Base-by-base conservation (phyloP, 2,888 invertebrate genomes). In the Anorthoa munda region DNA sequence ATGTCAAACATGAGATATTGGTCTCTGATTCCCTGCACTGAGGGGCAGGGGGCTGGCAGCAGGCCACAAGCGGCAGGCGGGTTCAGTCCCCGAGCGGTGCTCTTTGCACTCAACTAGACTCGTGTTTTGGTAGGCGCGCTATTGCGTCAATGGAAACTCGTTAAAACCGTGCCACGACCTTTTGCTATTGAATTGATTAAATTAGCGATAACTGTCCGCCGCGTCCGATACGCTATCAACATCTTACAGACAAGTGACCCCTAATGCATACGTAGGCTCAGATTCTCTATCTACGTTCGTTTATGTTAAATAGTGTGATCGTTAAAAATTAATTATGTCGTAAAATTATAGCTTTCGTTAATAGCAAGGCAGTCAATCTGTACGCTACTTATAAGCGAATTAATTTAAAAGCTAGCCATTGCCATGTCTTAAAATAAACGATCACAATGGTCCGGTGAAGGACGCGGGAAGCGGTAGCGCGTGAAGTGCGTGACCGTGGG, bases 111-210 rank as follows among this genome's bases (percentile, higher is more conserved):
- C 45, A 2, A 51, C 55, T 26, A 15, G 63, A 23, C 50, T 17
- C 9, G 66, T 64, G 67, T 74, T 66, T 61, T 75, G 58, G 53
- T 67, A 55, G 53, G 53, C n/a, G 50, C 51, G 11, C 15, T 55
- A 74, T 81, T 82, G 75, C 85, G 80, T 82, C 83, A 85, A 77
- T 69, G 17, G 77, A 65, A 61, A 64, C 75, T 75, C 66, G 83
- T 86, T 84, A 81, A 74, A 75, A 66, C 56, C 23, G 77, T 72
- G 80, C 39, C 85, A 69, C 67, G 88, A 88, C 88, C 88, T 88
- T 76, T 82, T 79, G 82, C 72, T 80, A 81, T 81, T 76, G 73
- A 81, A 84, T 86, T 74, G 81, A 88, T 88, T 83, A 85, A 63
- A 73, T 70, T 70, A 58, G 21, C 53, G 86, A 86, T 85, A 85